Percentiles rank a stretch among this genome's conserved stretches.
Evolutionary conservation across 2,113 vertebrate genomes (phyloP).

Genomic region (Cololabis saira): DNA sequence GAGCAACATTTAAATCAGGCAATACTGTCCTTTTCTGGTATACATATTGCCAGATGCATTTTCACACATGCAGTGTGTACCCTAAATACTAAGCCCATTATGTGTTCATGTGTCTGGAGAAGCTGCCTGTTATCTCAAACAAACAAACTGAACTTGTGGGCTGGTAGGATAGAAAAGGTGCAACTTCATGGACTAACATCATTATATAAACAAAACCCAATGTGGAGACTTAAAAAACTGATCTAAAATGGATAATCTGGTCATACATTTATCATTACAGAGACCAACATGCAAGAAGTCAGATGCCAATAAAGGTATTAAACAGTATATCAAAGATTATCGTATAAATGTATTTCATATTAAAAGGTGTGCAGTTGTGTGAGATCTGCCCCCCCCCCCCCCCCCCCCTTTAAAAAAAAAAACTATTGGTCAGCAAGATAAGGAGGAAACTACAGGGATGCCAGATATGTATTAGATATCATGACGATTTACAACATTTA

Average conservation of each 20-base stretch:
- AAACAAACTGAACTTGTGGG: not conserved
- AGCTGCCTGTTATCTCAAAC: no score
- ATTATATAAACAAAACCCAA: not conserved
- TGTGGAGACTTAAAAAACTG: no score
- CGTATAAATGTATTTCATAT: not conserved
- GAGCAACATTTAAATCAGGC: slow-evolving; percentile 12
- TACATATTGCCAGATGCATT: not conserved
- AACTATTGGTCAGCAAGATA: no score
- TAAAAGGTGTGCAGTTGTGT: not conserved
- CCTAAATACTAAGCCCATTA: not conserved
- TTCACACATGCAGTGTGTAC: not conserved
- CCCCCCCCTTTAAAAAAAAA: no score
- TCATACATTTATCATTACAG: not conserved
- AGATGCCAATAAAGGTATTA: not conserved
- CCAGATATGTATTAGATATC: not conserved
- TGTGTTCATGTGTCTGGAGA: no score
- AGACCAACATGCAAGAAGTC: slow-evolving; percentile 1
- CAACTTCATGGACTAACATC: not conserved
- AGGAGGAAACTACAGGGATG: not conserved
- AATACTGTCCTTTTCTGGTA: slow-evolving; percentile 12
- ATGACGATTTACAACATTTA: not conserved
- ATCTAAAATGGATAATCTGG: not conserved
- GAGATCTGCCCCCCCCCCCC: no score
- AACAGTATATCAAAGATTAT: not conserved
- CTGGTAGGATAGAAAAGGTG: not conserved